Evolutionary conservation across 2,113 vertebrate species (phyloP).

Genomic region (Danio rerio): GRCz12tu NC_133192.1:31455001-31455500

Average conservation of each 20-base stretch:
- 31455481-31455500: conserved; percentile 36
- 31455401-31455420: conserved; percentile 48
- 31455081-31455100: not conserved
- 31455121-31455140: not conserved
- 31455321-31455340: conserved; percentile 62
- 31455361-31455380: conserved; percentile 28
- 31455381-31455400: conserved; percentile 40
- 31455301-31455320: conserved; percentile 62
- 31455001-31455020: no score
- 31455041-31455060: not conserved
- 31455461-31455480: conserved; percentile 19
- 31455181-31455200: not conserved
- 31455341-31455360: conserved; percentile 45
- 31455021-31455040: no score
- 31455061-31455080: not conserved
- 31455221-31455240: conserved; percentile 19
- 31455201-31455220: conserved; percentile 38
- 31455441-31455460: conserved; percentile 30
- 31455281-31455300: conserved; percentile 57
- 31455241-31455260: conserved; percentile 47
- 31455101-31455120: not conserved
- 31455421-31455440: conserved; percentile 46
- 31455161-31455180: not conserved
- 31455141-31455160: not conserved
- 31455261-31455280: conserved; percentile 54